phyloP scores from a whole-genome alignment of 2,888 invertebrate genomes.

The Carpatolechia fugitivella region DNA sequence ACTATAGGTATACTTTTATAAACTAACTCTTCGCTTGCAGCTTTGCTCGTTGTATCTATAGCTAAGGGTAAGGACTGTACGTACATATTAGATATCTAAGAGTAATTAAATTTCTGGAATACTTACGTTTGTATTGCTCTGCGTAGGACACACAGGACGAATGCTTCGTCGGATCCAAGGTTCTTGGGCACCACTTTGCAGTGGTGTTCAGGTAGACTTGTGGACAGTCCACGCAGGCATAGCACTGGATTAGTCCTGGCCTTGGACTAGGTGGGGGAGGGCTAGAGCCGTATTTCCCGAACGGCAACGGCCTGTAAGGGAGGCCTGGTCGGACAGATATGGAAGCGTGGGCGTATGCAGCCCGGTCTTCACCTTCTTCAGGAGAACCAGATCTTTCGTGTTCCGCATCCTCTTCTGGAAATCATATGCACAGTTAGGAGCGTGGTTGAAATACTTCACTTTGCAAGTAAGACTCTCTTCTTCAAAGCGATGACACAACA shows the following conservation, averaged over 20 bases:
- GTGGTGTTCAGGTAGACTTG: conserved; percentile 34
- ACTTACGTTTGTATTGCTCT: conserved; percentile 54
- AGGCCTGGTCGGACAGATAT: neutral
- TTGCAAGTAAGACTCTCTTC: too few species aligned
- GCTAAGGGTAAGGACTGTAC: too few species aligned
- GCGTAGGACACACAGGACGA: conserved; percentile 51
- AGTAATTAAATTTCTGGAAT: too few species aligned
- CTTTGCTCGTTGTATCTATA: too few species aligned
- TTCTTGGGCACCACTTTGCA: conserved; percentile 43
- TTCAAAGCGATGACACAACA: too few species aligned
- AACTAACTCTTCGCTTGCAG: too few species aligned
- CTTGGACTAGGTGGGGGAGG: too few species aligned
- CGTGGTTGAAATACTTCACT: too few species aligned
- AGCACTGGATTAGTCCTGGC: conserved; percentile 36
- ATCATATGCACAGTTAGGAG: neutral
- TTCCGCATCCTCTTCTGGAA: neutral
- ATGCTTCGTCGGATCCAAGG: conserved; percentile 34
- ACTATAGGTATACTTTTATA: too few species aligned
- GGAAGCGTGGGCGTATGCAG: neutral
- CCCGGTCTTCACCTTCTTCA: neutral
- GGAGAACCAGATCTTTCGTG: neutral
- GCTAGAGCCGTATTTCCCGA: too few species aligned
- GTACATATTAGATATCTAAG: too few species aligned
- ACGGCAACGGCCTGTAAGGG: neutral
- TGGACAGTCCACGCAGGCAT: conserved; percentile 52